Base-by-base conservation (phyloP, 37 sponge, comb jelly and placozoan genomes). In the Hexactinellida sp. region DNA sequence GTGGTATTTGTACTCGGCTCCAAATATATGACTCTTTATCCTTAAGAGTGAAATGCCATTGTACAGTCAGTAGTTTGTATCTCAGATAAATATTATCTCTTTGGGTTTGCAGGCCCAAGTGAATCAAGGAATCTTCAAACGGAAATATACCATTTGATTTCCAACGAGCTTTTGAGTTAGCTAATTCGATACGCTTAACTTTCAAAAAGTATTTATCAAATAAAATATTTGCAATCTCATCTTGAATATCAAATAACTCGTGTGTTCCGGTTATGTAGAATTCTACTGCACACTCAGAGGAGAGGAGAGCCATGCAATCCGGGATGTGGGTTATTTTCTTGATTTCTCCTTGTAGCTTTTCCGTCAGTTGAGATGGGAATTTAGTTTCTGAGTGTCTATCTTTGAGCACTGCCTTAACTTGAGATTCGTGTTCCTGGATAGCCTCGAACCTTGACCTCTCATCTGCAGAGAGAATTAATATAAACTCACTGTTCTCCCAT, bases 251-350 rank as follows among this genome's bases (percentile, higher is more conserved):
- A 23, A 63, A 63, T n/a, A 25, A 10, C 5, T 63, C 76, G 13
- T 63, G 30, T 25, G 76, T 63, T 10, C 76, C 76, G 3, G 76
- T 25, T 25, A 63, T 21, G 76, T 63, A 63, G 76, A 63, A 63
- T n/a, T 63, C 76, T 3, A 63, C 76, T 63, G 76, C 76, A 63
- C 76, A 63, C 34, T 63, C 76, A 32, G 76, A 32, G 32, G 76
- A 25, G 3, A 7, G 34, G 5, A 63, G 3, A 32, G 13, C 34
- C 5, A 21, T 63, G 34, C 30, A 10, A 32, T 10, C 5, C 76
- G 3, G 21, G 34, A 9, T 47, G 52, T 47, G 52, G 34, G 13
- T 63, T 21, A 7, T 28, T 25, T 10, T 63, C 5, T 25, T 5
- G 3, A 63, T n/a, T 32, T 63, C 34, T 63, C 13, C 76, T 10